Base-by-base conservation (phyloP, 2,113 vertebrate species). In the Athene cunicularia region DNA sequence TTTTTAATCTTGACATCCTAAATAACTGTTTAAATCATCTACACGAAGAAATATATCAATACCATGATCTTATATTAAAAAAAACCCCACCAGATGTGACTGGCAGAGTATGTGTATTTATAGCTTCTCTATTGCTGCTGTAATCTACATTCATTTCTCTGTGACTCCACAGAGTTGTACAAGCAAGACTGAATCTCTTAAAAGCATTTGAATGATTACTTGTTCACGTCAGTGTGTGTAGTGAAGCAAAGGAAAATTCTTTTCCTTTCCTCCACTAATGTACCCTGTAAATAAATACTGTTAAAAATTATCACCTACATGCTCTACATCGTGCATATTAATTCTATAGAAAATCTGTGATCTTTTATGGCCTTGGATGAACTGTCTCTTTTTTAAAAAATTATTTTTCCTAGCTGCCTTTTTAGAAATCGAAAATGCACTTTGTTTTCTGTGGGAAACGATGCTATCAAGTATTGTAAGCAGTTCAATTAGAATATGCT, bases 1-100 rank as follows among this genome's bases (percentile, higher is more conserved):
- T 91, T 97, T 97, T 97, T 97, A 97, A 97, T 97, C 95, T 95
- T 97, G 96, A 95, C 96, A 96, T 95, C 43, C 80, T 92, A 97
- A 97, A 96, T 96, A 95, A 97, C 92, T 84, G 79, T 83, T 92
- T 95, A 85, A 93, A 95, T 97, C 75, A 80, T 81, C 94, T 93
- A 37, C 75, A 85, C 95, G 89, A 90, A 95, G 85, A 96, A 96
- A 96, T 97, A 90, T 92, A 96, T 97, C 94, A 96, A 90, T 94
- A 95, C 50, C 75, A 80, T 89, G 85, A 86, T 95, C 91, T 94
- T 93, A 35, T 71, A 93, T 95, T 86, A 79, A 95, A 93, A 95
- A 93, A 95, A 96, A 93, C 3, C 5, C 37, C 72, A 80, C 62
- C 91, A 96, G 93, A 96, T 93, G 90, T 97, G 95, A 96, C 87